These are phyloP conservation scores for Linnaemya vulpina DNA, from an alignment of 2,888 invertebrate species.

Conservation along the genomic window DNA sequence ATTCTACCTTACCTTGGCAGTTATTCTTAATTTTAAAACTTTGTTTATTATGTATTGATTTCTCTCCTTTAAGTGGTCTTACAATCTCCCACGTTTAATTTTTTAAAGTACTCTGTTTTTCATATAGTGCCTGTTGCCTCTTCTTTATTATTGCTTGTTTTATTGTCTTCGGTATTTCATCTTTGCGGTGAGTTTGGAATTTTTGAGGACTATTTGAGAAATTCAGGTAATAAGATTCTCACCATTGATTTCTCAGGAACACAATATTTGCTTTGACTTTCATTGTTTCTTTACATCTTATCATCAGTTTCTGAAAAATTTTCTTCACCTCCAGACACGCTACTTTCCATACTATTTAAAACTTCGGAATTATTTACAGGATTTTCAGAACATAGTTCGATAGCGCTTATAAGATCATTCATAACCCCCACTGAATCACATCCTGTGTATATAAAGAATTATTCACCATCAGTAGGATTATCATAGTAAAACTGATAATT, in stretches of 20 bases:
- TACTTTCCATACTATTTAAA: background rate
- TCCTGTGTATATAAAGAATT: background rate
- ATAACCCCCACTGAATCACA: constrained; percentile 24
- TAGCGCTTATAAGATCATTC: background rate
- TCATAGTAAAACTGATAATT: too few relatives aligned
- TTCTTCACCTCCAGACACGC: constrained; percentile 9
- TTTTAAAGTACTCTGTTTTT: constrained; percentile 1
- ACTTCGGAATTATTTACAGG: background rate
- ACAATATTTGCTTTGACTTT: background rate
- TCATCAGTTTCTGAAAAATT: too few relatives aligned
- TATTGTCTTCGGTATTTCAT: constrained; percentile 6
- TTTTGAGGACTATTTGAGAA: background rate
- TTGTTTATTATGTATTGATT: constrained; percentile 58
- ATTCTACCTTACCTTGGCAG: constrained; percentile 8
- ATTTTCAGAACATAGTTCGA: background rate
- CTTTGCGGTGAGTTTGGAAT: background rate
- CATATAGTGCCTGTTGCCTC: too few relatives aligned
- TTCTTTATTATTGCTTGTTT: constrained; percentile 3
- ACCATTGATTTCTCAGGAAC: background rate
- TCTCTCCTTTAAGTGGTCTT: constrained; percentile 53
- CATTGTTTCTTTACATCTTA: too few relatives aligned
- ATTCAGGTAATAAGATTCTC: constrained; percentile 16
- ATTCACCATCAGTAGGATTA: background rate
- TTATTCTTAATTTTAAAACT: constrained; percentile 27
- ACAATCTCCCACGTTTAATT: constrained; percentile 31